Percentiles rank a stretch among this genome's conserved stretches.
Evolutionary conservation across 1,140 invertebrate genomes (phyloP).

Genomic region (Polyergus mexicanus): DNA sequence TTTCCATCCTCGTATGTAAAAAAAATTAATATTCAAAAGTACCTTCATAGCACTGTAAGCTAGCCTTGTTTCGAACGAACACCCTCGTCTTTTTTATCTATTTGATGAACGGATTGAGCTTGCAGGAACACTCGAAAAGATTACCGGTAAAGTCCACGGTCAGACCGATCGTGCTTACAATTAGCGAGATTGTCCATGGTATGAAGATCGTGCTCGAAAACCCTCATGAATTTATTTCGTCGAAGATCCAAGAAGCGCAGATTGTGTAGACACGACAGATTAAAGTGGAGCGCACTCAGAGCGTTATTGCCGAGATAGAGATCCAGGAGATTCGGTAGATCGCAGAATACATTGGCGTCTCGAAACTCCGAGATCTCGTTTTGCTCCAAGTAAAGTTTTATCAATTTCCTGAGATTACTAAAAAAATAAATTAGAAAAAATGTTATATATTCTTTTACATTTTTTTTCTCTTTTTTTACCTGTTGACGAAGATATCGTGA

Average conservation of each 20-base stretch:
- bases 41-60: conserved; percentile 85
- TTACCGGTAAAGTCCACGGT: conserved; percentile 90
- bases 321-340: conserved; percentile 89
- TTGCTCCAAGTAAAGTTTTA: conserved; percentile 92
- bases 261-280: conserved; percentile 90
- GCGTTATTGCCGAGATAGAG: conserved; percentile 91
- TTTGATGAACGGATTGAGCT: conserved; percentile 88
- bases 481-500: conserved; percentile 91
- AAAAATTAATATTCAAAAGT: neutral
- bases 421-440: neutral
- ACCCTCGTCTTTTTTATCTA: conserved; percentile 90
- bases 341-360: conserved; percentile 90
- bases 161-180: conserved; percentile 86
- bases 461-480: conserved; percentile 66
- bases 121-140: conserved; percentile 90
- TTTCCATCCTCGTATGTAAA: neutral
- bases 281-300: conserved; percentile 89
- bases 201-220: conserved; percentile 88
- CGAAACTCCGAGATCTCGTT: conserved; percentile 91
- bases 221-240: conserved; percentile 89
- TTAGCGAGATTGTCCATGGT: conserved; percentile 88
- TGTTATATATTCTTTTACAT: neutral
- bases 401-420: conserved; percentile 89
- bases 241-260: conserved; percentile 91
- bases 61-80: conserved; percentile 87